Percentiles rank a stretch among this genome's conserved stretches.
Evolutionary conservation across 2,888 invertebrate species (phyloP).

Genomic region (Phlogophora meticulosa): DNA sequence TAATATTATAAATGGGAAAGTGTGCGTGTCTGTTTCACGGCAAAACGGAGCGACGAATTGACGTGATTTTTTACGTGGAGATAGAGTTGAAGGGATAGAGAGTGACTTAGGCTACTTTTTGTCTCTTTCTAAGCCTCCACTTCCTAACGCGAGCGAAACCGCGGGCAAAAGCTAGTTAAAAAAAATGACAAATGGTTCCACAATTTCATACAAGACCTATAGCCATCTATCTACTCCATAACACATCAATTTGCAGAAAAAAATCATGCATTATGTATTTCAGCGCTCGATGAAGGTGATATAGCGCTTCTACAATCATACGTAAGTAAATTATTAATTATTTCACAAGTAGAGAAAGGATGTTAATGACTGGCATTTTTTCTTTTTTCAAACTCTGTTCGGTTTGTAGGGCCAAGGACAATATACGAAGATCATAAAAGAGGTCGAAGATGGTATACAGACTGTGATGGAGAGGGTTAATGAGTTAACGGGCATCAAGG

Average conservation of each 20-base stretch:
- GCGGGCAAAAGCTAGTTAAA: too few relatives aligned
- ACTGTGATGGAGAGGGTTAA: conserved; percentile 98
- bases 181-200: too few relatives aligned
- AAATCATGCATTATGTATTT: conserved; percentile 74
- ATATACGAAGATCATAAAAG: conserved; percentile 98
- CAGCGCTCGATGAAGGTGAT: conserved; percentile 99
- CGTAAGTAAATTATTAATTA: conserved; percentile 92
- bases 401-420: conserved; percentile 97
- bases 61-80: too few relatives aligned
- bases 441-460: conserved; percentile 98
- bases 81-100: too few relatives aligned
- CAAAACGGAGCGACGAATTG: too few relatives aligned
- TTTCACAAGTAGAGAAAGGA: not conserved
- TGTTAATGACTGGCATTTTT: conserved; percentile 78
- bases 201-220: conserved; percentile 4
- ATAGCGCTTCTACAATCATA: conserved; percentile 98
- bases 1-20: too few relatives aligned
- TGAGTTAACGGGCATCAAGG: conserved; percentile 99
- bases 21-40: too few relatives aligned
- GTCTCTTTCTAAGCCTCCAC: too few relatives aligned
- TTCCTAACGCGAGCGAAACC: too few relatives aligned
- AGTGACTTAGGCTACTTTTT: too few relatives aligned
- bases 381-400: conserved; percentile 12
- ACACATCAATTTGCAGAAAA: too few relatives aligned
- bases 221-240: too few relatives aligned